These are phyloP conservation scores for Thelaira solivaga DNA, from an alignment of 2,888 invertebrate genomes.

Conservation along the genomic window DNA sequence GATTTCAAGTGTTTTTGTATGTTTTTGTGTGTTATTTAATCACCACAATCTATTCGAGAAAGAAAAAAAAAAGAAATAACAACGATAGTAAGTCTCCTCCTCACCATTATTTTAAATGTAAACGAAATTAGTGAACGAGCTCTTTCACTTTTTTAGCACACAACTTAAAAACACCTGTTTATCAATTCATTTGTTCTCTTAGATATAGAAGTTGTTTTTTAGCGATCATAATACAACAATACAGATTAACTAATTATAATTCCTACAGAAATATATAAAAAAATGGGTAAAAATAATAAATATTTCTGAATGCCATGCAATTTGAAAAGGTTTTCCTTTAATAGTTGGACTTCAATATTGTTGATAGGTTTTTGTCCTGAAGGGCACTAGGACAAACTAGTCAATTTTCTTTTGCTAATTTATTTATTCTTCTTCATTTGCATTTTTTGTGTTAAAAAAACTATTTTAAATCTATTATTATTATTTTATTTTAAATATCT, in stretches of 20 bases:
- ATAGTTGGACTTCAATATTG: no score
- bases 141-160: no score
- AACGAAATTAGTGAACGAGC: slow-evolving; percentile 11
- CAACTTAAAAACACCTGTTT: no score
- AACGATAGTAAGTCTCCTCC: not conserved
- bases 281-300: no score
- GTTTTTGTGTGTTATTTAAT: not conserved
- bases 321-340: not conserved
- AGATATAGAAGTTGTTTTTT: slow-evolving; percentile 63
- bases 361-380: no score
- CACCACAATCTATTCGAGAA: not conserved
- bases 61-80: not conserved
- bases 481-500: no score
- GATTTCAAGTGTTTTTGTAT: slow-evolving; percentile 43
- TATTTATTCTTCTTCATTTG: no score
- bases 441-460: no score
- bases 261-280: no score
- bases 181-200: slow-evolving; percentile 67
- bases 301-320: not conserved
- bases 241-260: not conserved
- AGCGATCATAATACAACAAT: not conserved
- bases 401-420: no score
- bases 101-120: not conserved
- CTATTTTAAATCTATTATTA: no score
- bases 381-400: no score